Evolutionary conservation across 2,888 invertebrate species (phyloP), one percentile per base, ranked within the genome.

Genomic region (Lasioglossum zephyrum): DNA sequence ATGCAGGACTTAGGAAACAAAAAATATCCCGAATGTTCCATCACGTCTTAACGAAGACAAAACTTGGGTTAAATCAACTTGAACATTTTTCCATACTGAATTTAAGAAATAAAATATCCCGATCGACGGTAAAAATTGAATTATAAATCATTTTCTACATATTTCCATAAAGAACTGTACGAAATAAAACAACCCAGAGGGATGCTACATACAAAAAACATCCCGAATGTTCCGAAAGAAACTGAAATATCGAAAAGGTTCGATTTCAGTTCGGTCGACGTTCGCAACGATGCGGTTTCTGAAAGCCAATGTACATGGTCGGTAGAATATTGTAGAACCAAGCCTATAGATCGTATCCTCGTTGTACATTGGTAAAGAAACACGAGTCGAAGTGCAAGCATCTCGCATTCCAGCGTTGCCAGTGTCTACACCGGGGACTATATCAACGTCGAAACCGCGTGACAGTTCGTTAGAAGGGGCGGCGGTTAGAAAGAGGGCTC

Each of bases 401-500:
- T 63, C 26, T 63, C 60, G 60, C 60, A 63, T 63, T 63, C 60
- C 60, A 16, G 26, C 36, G 66, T 66, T 66, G 31, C 18, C 36
- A 36, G 66, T 36, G 36, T 66, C 66, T 66, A 36, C 66, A 60
- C 13, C 66, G 66, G 36, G 31, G 66, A 66, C 66, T 66, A 18
- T 31, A 31, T 66, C 49, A 49, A 49, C 47, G 47, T 22, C 44
- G 73, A 53, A 47, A 53, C n/a, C 31, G 47, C 36, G 22, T 53
- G 49, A 36, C 36, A 47, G 49, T 73, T 73, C 53, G 53, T 49
- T 73, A 49, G 73, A 49, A 73, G 36, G 36, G 9, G 47, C 47
- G 47, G 47, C 8, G 44, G 47, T 36, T 16, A 18, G 57, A 74
- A 44, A 73, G 31, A n/a, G 49, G 18, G 22, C 60, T 87, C 83